Evolutionary conservation across 2,888 invertebrate species (phyloP).

Genomic region (Laothoe populi): DNA sequence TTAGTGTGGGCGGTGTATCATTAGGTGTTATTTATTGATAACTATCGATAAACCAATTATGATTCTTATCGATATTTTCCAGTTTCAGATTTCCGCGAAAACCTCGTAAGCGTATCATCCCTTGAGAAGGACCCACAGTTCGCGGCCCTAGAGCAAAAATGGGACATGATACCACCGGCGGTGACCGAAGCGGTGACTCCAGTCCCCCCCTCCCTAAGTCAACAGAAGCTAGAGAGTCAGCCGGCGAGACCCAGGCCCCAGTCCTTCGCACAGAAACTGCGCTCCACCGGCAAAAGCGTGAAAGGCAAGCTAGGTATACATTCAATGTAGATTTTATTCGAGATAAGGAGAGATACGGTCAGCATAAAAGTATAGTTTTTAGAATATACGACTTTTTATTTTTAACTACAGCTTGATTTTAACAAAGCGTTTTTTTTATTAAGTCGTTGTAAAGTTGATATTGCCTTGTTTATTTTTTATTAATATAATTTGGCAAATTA

Average conservation of each 20-base stretch:
- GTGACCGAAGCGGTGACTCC: conserved; percentile 45
- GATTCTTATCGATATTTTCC: not conserved
- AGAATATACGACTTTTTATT: not conserved
- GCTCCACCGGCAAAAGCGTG: conserved; percentile 93
- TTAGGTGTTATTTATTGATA: no score
- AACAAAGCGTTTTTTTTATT: not conserved
- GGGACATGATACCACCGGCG: conserved; percentile 55
- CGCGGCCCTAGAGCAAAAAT: conserved; percentile 64
- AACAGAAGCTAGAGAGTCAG: conserved; percentile 42
- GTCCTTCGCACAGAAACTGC: conserved; percentile 94
- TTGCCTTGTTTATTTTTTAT: no score
- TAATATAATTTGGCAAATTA: no score
- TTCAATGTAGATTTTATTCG: conserved; percentile 4
- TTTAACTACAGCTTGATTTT: not conserved
- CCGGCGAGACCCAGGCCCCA: conserved; percentile 86
- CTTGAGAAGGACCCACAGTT: conserved; percentile 68
- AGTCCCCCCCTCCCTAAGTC: conserved; percentile 46
- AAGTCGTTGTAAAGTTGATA: not conserved
- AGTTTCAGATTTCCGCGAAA: conserved; percentile 88
- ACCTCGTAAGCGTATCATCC: conserved; percentile 75
- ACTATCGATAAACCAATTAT: no score
- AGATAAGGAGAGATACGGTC: conserved; percentile 13
- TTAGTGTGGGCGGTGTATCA: no score
- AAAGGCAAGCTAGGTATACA: conserved; percentile 86
- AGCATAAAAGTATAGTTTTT: not conserved